Base-by-base conservation (phyloP, 2,888 invertebrate species). In the Coleophora deauratella region DNA sequence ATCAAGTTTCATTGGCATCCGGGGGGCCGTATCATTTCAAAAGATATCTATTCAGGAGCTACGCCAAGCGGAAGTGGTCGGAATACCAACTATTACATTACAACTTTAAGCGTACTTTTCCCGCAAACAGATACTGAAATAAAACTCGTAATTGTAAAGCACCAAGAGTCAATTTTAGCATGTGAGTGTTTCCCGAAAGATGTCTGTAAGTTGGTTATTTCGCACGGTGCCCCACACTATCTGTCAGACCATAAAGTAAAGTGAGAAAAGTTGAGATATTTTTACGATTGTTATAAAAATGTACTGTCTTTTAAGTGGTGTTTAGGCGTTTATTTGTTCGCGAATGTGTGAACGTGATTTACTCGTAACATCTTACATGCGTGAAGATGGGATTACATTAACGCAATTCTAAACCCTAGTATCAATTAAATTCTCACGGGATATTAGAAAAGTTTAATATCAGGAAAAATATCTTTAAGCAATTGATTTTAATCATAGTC, bases 1-100 rank as follows among this genome's bases (percentile, higher is more conserved):
- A 81, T 80, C 79, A 76, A 57, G 65, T 64, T 72, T 77, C 81
- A 81, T 77, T 78, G 74, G 76, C 72, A 76, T 62, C 80, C 57
- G 47, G 79, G 75, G 78, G 61, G 71, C 67, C 71, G 67, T 81
- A 80, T 78, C 76, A 78, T 78, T 76, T 72, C 70, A 66, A 64
- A 55, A 68, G 76, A 78, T 78, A 79, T 80, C 81, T 75, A 78
- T 81, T 80, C 79, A 74, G 72, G 54, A 68, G 73, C 72, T 69
- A 73, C 71, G 72, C 70, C 65, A 75, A 70, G 57, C 60, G 63
- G 63, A 71, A 74, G 78, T 70, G 77, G 65, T 66, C 57, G 50
- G 79, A 74, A 75, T 79, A 67, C 65, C 59, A 66, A 63, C 64
- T 58, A 59, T 49, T 52, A 46, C 38, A 37, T 32, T 31, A 37